Conservation (phyloP, 2,113 vertebrate species). For the Aramus guarauna region DNA sequence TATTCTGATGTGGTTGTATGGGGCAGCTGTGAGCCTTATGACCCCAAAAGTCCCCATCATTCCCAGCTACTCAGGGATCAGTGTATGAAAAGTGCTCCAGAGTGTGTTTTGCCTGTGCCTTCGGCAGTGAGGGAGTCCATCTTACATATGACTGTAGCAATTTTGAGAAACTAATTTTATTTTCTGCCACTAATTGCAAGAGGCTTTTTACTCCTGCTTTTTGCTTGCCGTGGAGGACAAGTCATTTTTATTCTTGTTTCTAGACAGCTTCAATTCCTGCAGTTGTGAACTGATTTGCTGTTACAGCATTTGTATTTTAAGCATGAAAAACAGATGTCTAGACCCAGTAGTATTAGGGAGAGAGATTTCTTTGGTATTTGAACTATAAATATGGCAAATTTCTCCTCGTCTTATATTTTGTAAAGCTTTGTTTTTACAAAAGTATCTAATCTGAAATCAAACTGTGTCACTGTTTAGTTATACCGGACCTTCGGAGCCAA, state of each 20-base stretch:
- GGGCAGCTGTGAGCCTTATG: background rate
- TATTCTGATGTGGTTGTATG: background rate
- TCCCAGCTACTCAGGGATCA: background rate
- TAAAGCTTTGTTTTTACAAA: slow-evolving; percentile 45
- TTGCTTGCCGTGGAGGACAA: background rate
- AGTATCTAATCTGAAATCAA: slow-evolving; percentile 29
- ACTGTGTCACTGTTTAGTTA: background rate
- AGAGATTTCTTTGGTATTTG: slow-evolving; percentile 43
- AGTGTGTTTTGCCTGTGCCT: background rate
- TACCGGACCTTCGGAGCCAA: background rate
- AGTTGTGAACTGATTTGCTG: slow-evolving; percentile 31
- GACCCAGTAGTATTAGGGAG: background rate
- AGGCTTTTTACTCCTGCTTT: background rate
- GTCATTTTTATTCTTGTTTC: slow-evolving; percentile 1
- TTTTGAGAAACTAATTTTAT: slow-evolving; percentile 3
- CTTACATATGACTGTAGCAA: background rate
- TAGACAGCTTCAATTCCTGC: slow-evolving; percentile 24
- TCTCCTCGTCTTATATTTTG: slow-evolving; percentile 5
- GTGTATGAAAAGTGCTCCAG: background rate
- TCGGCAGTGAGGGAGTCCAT: background rate
- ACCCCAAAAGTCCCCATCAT: background rate
- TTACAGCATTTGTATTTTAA: slow-evolving; percentile 43
- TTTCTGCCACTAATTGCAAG: slow-evolving; percentile 35
- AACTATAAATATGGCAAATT: slow-evolving; percentile 15
- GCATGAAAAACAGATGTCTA: slow-evolving; percentile 49